Conservation (phyloP, 2,797 vertebrate genomes). For the Protonibea diacanthus region DNA sequence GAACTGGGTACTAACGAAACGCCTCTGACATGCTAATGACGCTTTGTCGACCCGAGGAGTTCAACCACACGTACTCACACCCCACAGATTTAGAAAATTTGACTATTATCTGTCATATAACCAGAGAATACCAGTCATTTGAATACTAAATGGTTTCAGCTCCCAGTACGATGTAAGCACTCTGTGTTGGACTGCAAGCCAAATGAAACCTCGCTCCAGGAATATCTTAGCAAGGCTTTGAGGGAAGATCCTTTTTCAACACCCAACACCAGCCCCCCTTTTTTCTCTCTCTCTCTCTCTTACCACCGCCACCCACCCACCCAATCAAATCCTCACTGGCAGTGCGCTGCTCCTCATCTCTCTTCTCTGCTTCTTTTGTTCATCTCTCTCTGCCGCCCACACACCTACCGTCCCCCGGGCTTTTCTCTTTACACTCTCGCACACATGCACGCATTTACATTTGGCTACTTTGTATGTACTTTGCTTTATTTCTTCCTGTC, state of each 20-base stretch:
- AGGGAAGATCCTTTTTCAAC: constrained; percentile 79
- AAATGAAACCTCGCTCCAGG: constrained; percentile 78
- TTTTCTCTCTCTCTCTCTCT: not conserved
- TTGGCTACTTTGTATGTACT: constrained; percentile 68
- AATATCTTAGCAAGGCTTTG: constrained; percentile 80
- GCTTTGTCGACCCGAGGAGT: constrained; percentile 54
- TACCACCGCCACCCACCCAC: constrained; percentile 66
- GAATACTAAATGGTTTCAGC: constrained; percentile 71
- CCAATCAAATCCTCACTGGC: constrained; percentile 79
- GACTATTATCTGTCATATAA: constrained; percentile 61
- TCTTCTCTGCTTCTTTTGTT: constrained; percentile 86
- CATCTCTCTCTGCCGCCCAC: constrained; percentile 85
- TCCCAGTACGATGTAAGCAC: constrained; percentile 54
- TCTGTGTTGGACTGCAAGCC: constrained; percentile 68
- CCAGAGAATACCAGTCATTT: constrained; percentile 57
- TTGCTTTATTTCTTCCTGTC: constrained; percentile 53
- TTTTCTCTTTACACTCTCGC: constrained; percentile 76
- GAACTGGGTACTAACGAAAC: constrained; percentile 57
- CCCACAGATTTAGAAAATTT: constrained; percentile 44
- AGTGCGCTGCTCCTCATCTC: constrained; percentile 74
- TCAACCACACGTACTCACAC: constrained; percentile 44
- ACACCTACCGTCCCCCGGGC: constrained; percentile 81
- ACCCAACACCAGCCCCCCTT: constrained; percentile 48
- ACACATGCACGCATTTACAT: constrained; percentile 70
- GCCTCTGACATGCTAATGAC: constrained; percentile 75